phyloP scores from a whole-genome alignment of 2,888 invertebrate species.

The Hyposoter didymator region DNA sequence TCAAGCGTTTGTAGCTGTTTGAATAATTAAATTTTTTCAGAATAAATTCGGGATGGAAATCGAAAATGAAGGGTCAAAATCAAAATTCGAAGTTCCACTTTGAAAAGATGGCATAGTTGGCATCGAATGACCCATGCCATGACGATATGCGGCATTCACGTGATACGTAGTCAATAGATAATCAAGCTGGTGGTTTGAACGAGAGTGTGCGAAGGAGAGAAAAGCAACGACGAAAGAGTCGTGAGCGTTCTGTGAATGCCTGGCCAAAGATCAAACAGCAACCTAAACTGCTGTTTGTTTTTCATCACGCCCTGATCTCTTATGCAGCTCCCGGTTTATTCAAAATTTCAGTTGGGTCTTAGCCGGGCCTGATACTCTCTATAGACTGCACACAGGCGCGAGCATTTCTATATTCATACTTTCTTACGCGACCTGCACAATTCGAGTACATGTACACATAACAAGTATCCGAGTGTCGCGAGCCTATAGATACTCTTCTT shows the following conservation, averaged over 20 bases:
- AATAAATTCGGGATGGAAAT: background rate
- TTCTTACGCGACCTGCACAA: constrained; percentile 12
- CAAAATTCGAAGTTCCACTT: background rate
- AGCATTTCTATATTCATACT: constrained; percentile 14
- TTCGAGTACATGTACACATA: background rate
- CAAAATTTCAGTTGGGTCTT: constrained; percentile 83
- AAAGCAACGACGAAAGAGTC: constrained; percentile 68
- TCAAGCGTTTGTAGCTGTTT: background rate
- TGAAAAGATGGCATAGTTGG: background rate
- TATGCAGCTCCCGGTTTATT: constrained; percentile 83
- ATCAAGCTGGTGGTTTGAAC: constrained; percentile 71
- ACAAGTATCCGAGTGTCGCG: constrained; percentile 16
- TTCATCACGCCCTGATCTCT: constrained; percentile 84
- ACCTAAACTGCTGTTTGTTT: constrained; percentile 84
- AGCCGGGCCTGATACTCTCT: constrained; percentile 60
- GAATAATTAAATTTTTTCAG: background rate
- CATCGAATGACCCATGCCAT: constrained; percentile 11
- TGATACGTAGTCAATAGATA: constrained; percentile 82
- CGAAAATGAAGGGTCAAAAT: background rate
- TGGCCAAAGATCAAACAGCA: constrained; percentile 84
- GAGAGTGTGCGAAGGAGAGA: constrained; percentile 42
- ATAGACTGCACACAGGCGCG: constrained; percentile 13
- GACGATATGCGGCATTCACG: constrained; percentile 53
- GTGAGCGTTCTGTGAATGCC: constrained; percentile 82
- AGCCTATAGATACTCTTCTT: constrained; percentile 19